Evolutionary conservation across 2,113 vertebrate species (phyloP).

Genomic region (Marmota monax): DNA sequence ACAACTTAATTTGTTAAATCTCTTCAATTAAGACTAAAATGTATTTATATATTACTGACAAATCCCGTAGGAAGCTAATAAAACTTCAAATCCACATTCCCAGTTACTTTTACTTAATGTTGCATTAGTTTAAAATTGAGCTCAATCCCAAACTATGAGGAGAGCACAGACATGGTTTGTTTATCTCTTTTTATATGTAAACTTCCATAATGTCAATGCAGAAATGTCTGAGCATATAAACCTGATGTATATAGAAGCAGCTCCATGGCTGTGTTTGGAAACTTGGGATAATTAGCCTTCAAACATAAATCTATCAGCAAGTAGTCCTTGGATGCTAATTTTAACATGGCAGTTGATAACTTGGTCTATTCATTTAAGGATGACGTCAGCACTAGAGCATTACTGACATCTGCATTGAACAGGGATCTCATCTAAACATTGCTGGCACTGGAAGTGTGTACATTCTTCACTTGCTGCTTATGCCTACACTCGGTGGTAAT

Average conservation of each 20-base stretch:
- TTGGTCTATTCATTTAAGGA: neutral
- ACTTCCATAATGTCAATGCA: neutral
- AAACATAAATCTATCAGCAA: neutral
- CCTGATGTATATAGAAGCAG: neutral
- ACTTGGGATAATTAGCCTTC: neutral
- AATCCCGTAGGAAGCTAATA: neutral
- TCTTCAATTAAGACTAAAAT: conserved; percentile 12
- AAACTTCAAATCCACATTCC: neutral
- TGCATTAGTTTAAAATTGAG: conserved; percentile 15
- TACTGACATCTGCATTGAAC: neutral
- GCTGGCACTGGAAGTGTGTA: neutral
- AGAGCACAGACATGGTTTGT: neutral
- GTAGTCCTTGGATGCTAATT: neutral
- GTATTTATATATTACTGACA: neutral
- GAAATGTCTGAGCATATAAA: neutral
- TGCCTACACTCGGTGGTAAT: rapidly evolving
- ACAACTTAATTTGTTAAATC: neutral
- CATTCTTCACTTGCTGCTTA: neutral
- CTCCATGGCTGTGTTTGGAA: neutral
- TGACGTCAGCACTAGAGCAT: neutral
- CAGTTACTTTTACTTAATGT: neutral
- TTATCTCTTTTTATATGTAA: neutral
- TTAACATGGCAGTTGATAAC: neutral
- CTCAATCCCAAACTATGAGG: neutral
- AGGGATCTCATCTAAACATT: neutral